Percentiles rank a stretch among this genome's conserved stretches.
Conservation (phyloP, 2,888 invertebrate species). For the Hirtodrosophila histrioides region DNA sequence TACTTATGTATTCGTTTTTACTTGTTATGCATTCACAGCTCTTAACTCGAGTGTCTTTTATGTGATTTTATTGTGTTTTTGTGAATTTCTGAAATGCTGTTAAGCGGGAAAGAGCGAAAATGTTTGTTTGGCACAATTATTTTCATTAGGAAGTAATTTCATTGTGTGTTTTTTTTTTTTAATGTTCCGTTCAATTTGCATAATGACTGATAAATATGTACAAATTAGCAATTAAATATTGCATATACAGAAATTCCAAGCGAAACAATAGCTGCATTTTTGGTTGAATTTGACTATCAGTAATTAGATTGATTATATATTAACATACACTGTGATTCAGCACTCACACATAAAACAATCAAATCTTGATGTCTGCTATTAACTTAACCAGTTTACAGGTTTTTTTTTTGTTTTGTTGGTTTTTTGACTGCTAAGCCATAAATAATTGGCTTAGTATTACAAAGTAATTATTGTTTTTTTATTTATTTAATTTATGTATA, state of each 20-base stretch:
- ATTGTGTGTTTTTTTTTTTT: too few relatives aligned
- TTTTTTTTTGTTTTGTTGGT: slow-evolving; percentile 21
- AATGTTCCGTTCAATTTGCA: slow-evolving; percentile 35
- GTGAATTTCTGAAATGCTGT: slow-evolving; percentile 4
- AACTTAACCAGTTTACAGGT: slow-evolving; percentile 8
- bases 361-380: slow-evolving; percentile 16
- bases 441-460: slow-evolving; percentile 38
- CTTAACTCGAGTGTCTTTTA: slow-evolving; percentile 46
- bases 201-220: slow-evolving; percentile 26
- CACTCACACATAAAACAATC: background rate
- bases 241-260: slow-evolving; percentile 7
- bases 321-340: too few relatives aligned
- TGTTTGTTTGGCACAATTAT: slow-evolving; percentile 24
- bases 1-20: slow-evolving; percentile 19
- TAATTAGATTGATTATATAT: too few relatives aligned
- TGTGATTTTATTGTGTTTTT: slow-evolving; percentile 59
- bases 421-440: slow-evolving; percentile 44
- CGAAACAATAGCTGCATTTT: too few relatives aligned
- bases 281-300: too few relatives aligned
- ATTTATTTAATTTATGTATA: background rate
- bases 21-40: slow-evolving; percentile 36
- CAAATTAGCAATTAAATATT: slow-evolving; percentile 9
- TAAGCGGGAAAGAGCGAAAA: too few relatives aligned
- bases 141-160: slow-evolving; percentile 39
- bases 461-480: slow-evolving; percentile 56